These are phyloP conservation scores for Nephrotoma guestfalica DNA, from an alignment of 2,888 invertebrate species.

Conservation along the genomic window DNA sequence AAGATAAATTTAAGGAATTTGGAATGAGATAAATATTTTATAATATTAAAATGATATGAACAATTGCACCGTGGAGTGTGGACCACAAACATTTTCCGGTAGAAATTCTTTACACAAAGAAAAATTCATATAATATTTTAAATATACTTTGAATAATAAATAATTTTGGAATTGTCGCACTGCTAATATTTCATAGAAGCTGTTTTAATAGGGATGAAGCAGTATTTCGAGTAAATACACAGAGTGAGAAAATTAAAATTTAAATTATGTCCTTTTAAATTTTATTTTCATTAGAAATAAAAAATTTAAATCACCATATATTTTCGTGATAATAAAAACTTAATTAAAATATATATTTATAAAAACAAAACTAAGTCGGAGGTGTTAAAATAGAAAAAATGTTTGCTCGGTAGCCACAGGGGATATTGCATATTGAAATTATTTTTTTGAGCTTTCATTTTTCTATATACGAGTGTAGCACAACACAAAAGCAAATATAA, in stretches of 20 bases:
- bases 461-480: background rate
- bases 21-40: background rate
- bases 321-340: background rate
- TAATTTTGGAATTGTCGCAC: background rate
- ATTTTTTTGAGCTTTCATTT: background rate
- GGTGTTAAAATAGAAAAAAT: background rate
- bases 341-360: background rate
- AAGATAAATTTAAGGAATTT: background rate
- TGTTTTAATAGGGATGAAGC: background rate
- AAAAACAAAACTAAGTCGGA: slow-evolving; percentile 3
- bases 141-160: background rate
- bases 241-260: background rate
- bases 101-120: background rate
- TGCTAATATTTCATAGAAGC: background rate
- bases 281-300: background rate
- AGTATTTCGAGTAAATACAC: background rate
- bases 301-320: background rate
- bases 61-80: background rate
- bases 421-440: background rate
- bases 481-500: background rate
- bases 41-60: background rate
- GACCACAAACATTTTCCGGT: background rate
- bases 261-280: background rate
- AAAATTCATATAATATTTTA: background rate
- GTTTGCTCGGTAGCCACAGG: background rate